A percentile compares a stretch with the other conserved stretches of the same genome.
phyloP scores from a whole-genome alignment of 2,888 invertebrate species.

The Gerris lacustris region DNA sequence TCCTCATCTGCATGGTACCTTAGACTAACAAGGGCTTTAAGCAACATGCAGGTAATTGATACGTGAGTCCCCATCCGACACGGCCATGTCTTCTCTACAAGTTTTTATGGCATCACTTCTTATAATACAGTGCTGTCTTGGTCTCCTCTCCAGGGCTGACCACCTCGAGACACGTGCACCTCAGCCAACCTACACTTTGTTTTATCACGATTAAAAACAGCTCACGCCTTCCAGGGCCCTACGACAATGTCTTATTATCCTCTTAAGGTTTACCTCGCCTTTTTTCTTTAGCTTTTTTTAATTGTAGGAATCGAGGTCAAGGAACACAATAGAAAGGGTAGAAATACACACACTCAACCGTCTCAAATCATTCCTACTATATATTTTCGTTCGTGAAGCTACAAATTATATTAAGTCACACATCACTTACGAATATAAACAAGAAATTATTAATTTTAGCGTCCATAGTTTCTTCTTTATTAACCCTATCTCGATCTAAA shows the following conservation, averaged over 20 bases:
- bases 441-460: no score
- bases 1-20: not conserved
- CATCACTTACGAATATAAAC: no score
- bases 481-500: no score
- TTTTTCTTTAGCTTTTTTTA: not conserved
- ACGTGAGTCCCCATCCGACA: constrained; percentile 1
- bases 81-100: not conserved
- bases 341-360: not conserved
- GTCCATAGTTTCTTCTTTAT: no score
- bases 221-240: not conserved
- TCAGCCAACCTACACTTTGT: not conserved
- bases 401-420: no score
- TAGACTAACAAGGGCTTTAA: not conserved
- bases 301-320: not conserved
- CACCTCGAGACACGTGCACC: not conserved
- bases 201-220: constrained; percentile 2
- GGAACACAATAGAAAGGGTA: not conserved
- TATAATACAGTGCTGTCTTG: no score
- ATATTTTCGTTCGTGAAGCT: no score
- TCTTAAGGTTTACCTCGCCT: not conserved
- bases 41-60: not conserved
- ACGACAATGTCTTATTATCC: constrained; percentile 5
- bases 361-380: not conserved
- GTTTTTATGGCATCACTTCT: no score
- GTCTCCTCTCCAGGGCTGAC: not conserved